phyloP scores from a whole-genome alignment of 2,113 vertebrate genomes.

The Oncorhynchus masou region DNA sequence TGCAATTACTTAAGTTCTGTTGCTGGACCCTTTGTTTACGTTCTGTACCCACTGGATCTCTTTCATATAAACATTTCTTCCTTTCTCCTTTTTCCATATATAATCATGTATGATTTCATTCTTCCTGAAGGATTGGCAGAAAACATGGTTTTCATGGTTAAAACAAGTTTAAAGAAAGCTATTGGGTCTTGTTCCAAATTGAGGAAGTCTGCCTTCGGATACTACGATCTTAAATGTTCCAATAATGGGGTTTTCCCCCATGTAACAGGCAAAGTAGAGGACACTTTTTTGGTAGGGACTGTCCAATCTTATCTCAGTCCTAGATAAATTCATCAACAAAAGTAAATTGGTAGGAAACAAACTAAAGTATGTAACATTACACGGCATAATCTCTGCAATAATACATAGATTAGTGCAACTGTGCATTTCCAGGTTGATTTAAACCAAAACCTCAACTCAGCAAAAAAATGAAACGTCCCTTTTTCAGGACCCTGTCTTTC shows the following conservation, averaged over 20 bases:
- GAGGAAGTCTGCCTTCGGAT: no score
- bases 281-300: background rate
- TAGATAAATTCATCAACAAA: background rate
- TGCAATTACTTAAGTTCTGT: conserved; percentile 37
- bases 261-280: background rate
- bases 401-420: conserved; percentile 3
- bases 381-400: background rate
- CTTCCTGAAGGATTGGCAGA: background rate
- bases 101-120: background rate
- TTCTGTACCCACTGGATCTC: conserved; percentile 38
- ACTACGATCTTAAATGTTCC: no score
- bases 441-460: background rate
- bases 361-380: background rate
- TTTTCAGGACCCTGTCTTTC: no score
- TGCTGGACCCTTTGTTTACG: conserved; percentile 62
- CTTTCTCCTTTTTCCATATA: background rate
- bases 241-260: background rate
- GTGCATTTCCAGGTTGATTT: background rate
- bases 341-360: no score
- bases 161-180: background rate
- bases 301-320: background rate
- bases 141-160: background rate
- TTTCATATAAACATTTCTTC: background rate
- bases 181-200: no score
- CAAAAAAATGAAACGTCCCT: no score